Evolutionary conservation across 23 tunicate genomes (phyloP).

Genomic region (Diplosoma virens): DNA sequence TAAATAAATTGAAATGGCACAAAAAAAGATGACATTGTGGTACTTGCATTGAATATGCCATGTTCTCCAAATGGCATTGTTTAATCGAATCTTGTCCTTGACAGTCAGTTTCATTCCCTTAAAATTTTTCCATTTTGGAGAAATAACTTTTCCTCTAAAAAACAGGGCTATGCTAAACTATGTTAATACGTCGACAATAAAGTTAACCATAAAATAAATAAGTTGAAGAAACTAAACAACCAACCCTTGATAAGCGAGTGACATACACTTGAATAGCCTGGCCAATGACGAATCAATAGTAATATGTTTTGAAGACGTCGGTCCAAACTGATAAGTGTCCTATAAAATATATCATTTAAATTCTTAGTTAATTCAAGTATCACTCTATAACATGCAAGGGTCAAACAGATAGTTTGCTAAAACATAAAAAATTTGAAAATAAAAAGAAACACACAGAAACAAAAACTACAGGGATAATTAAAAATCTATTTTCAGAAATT

Average conservation of each 20-base stretch:
- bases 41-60: conserved; percentile 98
- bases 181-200: background rate
- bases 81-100: conserved; percentile 92
- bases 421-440: too few species aligned
- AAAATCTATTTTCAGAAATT: too few species aligned
- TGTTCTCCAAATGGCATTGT: conserved; percentile 96
- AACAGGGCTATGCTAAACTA: background rate
- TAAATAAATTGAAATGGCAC: background rate
- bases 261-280: conserved; percentile 81
- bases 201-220: background rate
- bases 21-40: too few species aligned
- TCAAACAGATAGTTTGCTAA: too few species aligned
- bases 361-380: too few species aligned
- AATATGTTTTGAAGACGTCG: conserved; percentile 47
- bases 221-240: background rate
- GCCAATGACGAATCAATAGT: conserved; percentile 81
- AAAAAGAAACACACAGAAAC: too few species aligned
- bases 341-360: conserved; percentile 20
- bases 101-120: conserved; percentile 83
- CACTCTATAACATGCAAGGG: too few species aligned
- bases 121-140: conserved; percentile 99
- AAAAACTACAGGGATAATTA: too few species aligned
- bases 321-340: conserved; percentile 78
- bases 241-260: conserved; percentile 77
- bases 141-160: conserved; percentile 80